Evolutionary conservation across 2,888 invertebrate species (phyloP).

Genomic region (Rhodophaea formosa): DNA sequence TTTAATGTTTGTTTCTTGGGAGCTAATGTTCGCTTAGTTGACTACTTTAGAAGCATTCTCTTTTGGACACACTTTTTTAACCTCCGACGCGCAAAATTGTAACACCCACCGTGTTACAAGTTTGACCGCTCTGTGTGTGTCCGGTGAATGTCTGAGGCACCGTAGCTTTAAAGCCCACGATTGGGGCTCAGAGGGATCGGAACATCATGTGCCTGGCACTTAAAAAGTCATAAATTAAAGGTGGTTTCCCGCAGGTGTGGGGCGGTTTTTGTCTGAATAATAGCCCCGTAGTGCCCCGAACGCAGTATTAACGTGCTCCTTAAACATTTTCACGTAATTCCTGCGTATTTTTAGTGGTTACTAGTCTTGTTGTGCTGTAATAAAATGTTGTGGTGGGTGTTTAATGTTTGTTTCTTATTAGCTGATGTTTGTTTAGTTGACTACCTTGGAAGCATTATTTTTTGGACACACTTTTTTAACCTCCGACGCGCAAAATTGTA

Average conservation of each 20-base stretch:
- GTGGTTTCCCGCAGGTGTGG: conserved; percentile 48
- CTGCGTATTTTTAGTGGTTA: conserved; percentile 13
- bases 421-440: not conserved
- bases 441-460: not conserved
- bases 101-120: too few species aligned
- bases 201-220: conserved; percentile 61
- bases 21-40: not conserved
- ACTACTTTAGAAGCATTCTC: too few species aligned
- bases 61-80: too few species aligned
- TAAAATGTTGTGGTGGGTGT: not conserved
- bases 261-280: conserved; percentile 55
- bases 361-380: not conserved
- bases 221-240: conserved; percentile 68
- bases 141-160: too few species aligned
- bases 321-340: conserved; percentile 35
- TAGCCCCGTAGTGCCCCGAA: conserved; percentile 42
- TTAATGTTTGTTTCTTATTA: not conserved
- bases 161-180: too few species aligned
- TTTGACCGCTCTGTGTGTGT: too few species aligned
- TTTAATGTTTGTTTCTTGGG: not conserved
- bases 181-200: conserved; percentile 45
- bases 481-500: too few species aligned
- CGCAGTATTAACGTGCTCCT: conserved; percentile 35
- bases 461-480: too few species aligned
- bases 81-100: too few species aligned